phyloP scores from a whole-genome alignment of 2,797 vertebrate genomes.

The Lithobates sylvaticus region DNA sequence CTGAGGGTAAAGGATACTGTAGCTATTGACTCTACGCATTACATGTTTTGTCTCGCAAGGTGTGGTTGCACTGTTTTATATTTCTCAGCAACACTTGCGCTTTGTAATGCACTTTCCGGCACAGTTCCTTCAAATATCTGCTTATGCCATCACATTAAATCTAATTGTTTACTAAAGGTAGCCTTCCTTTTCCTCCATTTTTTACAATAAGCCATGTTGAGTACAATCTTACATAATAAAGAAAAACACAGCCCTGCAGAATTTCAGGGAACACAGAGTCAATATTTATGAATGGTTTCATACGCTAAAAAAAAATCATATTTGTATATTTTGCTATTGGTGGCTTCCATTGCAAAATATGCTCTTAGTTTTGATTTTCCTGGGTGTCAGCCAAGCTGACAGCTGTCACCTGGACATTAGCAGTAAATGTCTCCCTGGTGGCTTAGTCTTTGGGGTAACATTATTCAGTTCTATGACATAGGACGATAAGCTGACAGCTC shows the following conservation, averaged over 20 bases:
- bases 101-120: no score
- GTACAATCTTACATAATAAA: not conserved
- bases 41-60: no score
- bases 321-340: not conserved
- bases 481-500: conserved; percentile 23
- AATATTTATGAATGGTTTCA: not conserved
- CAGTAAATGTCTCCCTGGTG: conserved; percentile 20
- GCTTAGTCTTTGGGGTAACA: conserved; percentile 11
- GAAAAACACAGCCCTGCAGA: not conserved
- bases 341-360: conserved; percentile 2
- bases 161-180: no score
- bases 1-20: no score
- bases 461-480: conserved; percentile 22
- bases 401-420: conserved; percentile 31
- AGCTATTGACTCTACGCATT: no score
- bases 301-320: not conserved
- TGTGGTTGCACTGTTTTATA: no score
- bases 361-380: conserved; percentile 13
- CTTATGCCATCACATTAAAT: no score
- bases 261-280: not conserved
- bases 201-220: no score
- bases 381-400: conserved; percentile 31
- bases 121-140: no score
- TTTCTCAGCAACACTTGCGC: no score
- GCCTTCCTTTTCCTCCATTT: no score